Evolutionary conservation across 2,113 vertebrate genomes (phyloP), one percentile per base, ranked within the genome.

Genomic region (Gobio gobio): DNA sequence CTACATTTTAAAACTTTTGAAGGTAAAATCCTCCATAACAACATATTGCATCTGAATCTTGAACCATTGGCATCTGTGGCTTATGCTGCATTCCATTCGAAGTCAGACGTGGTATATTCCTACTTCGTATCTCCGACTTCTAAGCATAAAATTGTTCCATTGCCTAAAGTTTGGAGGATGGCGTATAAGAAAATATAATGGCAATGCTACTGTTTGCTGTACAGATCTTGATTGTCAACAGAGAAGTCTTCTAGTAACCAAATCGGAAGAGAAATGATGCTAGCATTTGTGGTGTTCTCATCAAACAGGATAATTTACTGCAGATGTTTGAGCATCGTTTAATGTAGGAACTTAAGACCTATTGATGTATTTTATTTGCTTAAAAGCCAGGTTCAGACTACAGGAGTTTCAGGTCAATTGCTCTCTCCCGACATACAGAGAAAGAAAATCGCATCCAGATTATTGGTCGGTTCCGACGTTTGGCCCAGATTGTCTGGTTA

Each of bases 11-110:
- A 22, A 77, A 54, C 14, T 20, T 33, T 43, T 43, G 18, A 72
- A 45, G 49, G 49, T 22, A 59, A 78, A 24, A 24, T 78, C 20
- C 40, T 59, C 20, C 33, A 59, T 78, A n/a, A 78, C 40, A 24
- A 47, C 36, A 20, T 79, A 79, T 79, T 79, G 78, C 78, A 79
- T 63, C 14, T 63, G 78, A 79, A 63, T 63, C 78, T 63, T 43
- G 20, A 79, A 47, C 36, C 24, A 43, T 26, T 47, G n/a, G 40
- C 40, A 29, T 64, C 40, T 16, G 7, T 45, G 22, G 26, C 13
- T 64, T 29, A 79, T 26, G 36, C 40, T 79, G 40, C 78, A 9
- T 79, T 79, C 78, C 78, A 79, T 79, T 79, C n/a, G 3, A 79
- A 79, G 56, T 45, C 77, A 43, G 36, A 70, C 10, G 18, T 70